Evolutionary conservation across 2,113 vertebrate genomes (phyloP).

Genomic region (chimpanzee (Pan troglodytes)): DNA sequence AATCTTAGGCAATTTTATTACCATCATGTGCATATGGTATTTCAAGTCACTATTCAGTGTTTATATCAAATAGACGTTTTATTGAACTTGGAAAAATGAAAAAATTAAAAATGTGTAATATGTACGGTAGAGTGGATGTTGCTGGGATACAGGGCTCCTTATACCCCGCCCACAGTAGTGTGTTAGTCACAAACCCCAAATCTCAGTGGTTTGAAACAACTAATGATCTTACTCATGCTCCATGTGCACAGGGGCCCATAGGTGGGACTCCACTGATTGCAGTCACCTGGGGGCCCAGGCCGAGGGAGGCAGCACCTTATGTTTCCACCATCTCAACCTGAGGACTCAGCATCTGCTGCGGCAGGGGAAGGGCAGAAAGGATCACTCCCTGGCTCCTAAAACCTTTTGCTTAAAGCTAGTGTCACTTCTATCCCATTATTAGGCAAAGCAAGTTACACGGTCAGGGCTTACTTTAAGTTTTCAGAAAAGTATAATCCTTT

Average conservation of each 20-base stretch:
- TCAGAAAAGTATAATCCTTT: not conserved
- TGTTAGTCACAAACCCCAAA: not conserved
- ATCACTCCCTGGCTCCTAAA: not conserved
- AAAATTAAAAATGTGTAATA: not conserved
- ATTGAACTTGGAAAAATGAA: not conserved
- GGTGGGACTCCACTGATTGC: too few relatives aligned
- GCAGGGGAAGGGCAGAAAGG: too few relatives aligned
- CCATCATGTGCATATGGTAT: not conserved
- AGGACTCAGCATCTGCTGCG: not conserved
- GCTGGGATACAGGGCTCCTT: not conserved
- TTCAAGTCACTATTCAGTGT: not conserved
- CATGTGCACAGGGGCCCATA: fast-evolving
- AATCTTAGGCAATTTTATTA: not conserved
- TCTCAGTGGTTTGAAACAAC: not conserved
- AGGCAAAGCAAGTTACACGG: not conserved
- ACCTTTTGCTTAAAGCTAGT: not conserved
- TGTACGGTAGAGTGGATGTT: not conserved
- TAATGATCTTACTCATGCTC: not conserved
- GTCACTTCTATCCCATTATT: not conserved
- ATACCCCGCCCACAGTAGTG: too few relatives aligned
- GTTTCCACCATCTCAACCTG: not conserved
- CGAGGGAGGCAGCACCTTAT: not conserved
- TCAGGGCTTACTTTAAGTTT: not conserved
- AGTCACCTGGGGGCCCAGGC: not conserved
- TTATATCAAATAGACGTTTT: not conserved